Evolutionary conservation across 2,113 vertebrate genomes (phyloP).

Genomic region (Campylomormyrus tamandua): DNA sequence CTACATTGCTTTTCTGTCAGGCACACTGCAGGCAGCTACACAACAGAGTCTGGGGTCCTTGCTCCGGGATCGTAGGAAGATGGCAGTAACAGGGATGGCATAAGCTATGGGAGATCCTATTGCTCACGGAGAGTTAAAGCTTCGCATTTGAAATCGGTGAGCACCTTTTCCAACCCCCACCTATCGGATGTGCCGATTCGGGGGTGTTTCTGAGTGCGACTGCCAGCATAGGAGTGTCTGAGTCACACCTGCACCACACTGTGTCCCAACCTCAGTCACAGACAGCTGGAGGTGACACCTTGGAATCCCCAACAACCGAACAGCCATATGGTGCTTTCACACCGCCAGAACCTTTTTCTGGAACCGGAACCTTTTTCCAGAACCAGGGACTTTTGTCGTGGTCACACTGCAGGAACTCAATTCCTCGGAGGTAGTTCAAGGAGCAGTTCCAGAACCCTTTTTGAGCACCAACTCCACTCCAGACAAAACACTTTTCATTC

Average conservation of each 20-base stretch:
- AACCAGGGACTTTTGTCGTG: neutral
- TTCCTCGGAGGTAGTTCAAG: neutral
- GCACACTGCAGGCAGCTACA: slow-evolving; percentile 52
- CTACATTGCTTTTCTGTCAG: slow-evolving; percentile 53
- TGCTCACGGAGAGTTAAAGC: neutral
- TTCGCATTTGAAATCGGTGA: neutral
- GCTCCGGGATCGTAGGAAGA: slow-evolving; percentile 39
- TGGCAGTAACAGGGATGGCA: slow-evolving; percentile 30
- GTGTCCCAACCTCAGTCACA: neutral
- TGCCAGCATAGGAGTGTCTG: neutral
- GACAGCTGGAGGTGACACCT: neutral
- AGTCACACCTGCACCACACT: neutral
- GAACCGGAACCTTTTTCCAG: neutral
- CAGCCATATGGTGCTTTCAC: neutral
- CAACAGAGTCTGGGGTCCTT: slow-evolving; percentile 50
- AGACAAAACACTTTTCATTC: neutral
- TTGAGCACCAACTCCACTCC: neutral
- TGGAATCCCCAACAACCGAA: neutral
- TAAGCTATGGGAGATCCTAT: neutral
- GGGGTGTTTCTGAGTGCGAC: neutral
- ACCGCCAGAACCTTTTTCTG: neutral
- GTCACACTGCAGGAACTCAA: neutral
- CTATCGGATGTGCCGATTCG: neutral
- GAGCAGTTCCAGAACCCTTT: neutral
- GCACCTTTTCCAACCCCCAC: neutral